Evolutionary conservation across 2,113 vertebrate genomes (phyloP).

Genomic region (Rhineura floridana): DNA sequence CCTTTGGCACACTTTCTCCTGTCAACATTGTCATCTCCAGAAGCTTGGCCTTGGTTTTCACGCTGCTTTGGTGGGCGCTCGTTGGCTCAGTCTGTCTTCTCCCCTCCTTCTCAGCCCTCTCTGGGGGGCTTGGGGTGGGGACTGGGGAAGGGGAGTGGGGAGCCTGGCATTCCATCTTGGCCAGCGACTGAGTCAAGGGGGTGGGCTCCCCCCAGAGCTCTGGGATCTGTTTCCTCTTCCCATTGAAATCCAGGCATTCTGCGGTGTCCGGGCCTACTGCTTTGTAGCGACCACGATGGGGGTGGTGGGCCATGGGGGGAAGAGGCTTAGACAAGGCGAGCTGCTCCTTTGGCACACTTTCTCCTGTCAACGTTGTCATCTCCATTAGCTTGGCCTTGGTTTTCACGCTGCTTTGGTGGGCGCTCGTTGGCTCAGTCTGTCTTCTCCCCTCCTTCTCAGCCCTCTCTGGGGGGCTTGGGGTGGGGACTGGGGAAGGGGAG

Average conservation of each 20-base stretch:
- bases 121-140: not conserved
- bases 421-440: not conserved
- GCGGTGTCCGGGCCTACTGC: not conserved
- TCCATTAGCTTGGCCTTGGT: not conserved
- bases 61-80: no score
- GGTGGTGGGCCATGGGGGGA: not conserved
- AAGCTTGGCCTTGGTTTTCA: no score
- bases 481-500: not conserved
- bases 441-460: not conserved
- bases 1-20: no score
- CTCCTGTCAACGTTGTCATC: not conserved
- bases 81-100: not conserved
- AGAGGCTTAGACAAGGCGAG: not conserved
- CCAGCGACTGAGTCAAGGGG: not conserved
- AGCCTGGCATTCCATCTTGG: not conserved
- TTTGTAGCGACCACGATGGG: not conserved
- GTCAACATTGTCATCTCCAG: no score
- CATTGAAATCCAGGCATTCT: not conserved
- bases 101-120: not conserved
- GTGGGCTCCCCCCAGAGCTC: not conserved
- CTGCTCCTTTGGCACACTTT: not conserved
- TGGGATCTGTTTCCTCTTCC: not conserved
- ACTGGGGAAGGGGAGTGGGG: not conserved
- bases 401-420: not conserved
- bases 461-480: not conserved